phyloP scores from a whole-genome alignment of 2,113 vertebrate genomes.

The Myxocyprinus asiaticus region DNA sequence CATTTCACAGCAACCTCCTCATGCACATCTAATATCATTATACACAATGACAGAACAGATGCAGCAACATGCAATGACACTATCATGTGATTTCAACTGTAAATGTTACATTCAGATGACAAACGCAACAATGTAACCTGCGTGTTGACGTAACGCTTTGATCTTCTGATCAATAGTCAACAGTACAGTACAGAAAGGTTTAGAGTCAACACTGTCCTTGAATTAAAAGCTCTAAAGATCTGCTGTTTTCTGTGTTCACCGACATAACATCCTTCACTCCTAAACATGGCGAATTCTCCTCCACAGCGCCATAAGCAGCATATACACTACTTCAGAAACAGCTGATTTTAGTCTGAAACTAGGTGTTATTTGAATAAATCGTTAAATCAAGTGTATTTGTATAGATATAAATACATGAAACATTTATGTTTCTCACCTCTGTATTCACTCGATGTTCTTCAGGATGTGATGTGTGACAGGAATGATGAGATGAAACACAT shows the following conservation, averaged over 20 bases:
- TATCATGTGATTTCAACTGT: too few species aligned
- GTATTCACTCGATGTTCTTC: background rate
- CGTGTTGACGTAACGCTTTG: background rate
- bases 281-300: conserved; percentile 34
- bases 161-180: too few species aligned
- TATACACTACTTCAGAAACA: background rate
- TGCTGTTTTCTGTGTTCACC: background rate
- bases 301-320: background rate
- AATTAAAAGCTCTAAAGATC: background rate
- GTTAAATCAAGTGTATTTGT: background rate
- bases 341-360: background rate
- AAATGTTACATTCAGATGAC: background rate
- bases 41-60: too few species aligned
- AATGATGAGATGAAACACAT: background rate
- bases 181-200: background rate
- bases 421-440: background rate
- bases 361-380: background rate
- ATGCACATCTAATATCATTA: too few species aligned
- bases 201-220: background rate
- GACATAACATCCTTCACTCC: background rate
- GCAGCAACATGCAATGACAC: too few species aligned
- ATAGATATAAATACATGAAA: background rate
- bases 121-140: background rate
- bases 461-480: background rate
- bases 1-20: too few species aligned